Conservation (phyloP, 2,113 vertebrate species). For the Arothron firmamentum region DNA sequence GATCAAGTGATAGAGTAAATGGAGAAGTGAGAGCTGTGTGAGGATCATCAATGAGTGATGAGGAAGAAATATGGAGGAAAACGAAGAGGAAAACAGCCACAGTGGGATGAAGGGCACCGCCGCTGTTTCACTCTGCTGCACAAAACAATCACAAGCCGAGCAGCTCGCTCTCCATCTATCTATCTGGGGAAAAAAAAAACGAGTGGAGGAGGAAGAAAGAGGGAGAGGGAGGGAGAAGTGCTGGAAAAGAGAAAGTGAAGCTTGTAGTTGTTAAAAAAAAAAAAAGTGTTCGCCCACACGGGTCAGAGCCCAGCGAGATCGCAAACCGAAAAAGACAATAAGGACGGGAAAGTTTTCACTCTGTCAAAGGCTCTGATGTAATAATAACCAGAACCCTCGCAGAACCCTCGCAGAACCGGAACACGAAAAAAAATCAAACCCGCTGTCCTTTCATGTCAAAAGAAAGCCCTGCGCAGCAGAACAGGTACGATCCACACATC, state of each 20-base stretch:
- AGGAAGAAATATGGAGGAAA: slow-evolving; percentile 9
- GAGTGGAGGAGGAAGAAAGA: slow-evolving; percentile 6
- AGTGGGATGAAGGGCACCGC: slow-evolving; percentile 13
- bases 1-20: neutral
- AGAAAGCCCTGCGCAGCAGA: too few species aligned
- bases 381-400: neutral
- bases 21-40: neutral
- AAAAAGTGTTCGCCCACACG: slow-evolving; percentile 48
- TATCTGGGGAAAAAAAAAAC: slow-evolving; percentile 2
- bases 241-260: slow-evolving; percentile 14
- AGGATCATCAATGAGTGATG: slow-evolving; percentile 1
- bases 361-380: neutral
- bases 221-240: slow-evolving; percentile 10
- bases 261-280: slow-evolving; percentile 29
- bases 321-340: slow-evolving; percentile 1
- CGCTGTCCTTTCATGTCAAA: too few species aligned
- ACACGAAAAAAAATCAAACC: neutral
- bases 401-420: neutral
- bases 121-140: slow-evolving; percentile 49
- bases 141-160: slow-evolving; percentile 46
- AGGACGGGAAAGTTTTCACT: slow-evolving; percentile 11
- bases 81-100: slow-evolving; percentile 7
- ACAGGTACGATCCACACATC: too few species aligned
- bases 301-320: slow-evolving; percentile 35
- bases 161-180: slow-evolving; percentile 16